Conservation (phyloP, 1,140 invertebrate genomes). For the Orchestia grillus region DNA sequence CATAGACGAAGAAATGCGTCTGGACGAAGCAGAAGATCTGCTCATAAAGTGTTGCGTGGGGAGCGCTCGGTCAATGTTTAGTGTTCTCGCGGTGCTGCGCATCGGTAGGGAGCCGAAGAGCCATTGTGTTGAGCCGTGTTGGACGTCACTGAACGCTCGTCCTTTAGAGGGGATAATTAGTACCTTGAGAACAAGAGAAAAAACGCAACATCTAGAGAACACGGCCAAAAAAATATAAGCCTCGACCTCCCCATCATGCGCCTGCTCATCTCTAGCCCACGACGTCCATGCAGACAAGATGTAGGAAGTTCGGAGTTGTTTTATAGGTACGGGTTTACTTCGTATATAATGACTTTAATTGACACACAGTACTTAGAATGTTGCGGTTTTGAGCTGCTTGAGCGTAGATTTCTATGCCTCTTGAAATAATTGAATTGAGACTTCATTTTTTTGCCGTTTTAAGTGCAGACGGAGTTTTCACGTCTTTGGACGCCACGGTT, state of each 20-base stretch:
- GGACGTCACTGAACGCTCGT: conserved; percentile 39
- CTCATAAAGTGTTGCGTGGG: conserved; percentile 18
- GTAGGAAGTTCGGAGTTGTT: background rate
- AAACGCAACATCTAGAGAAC: conserved; percentile 39
- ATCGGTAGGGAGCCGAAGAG: conserved; percentile 45
- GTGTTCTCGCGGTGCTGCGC: background rate
- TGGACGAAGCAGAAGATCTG: conserved; percentile 18
- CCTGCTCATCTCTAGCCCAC: background rate
- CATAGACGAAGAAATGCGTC: background rate
- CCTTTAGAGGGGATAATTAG: conserved; percentile 54
- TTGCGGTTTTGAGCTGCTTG: no score
- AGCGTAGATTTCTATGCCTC: no score
- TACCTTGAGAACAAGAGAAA: conserved; percentile 48
- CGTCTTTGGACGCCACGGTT: no score
- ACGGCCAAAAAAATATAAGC: conserved; percentile 17
- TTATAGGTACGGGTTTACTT: background rate
- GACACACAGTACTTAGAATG: no score
- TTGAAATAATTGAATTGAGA: no score
- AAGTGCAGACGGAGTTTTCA: no score
- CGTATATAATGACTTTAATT: background rate
- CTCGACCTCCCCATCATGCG: conserved; percentile 37
- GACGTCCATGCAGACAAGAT: background rate
- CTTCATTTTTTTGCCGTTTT: no score
- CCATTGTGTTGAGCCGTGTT: conserved; percentile 47
- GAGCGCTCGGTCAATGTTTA: background rate